These are phyloP conservation scores for Mustela erminea DNA, from an alignment of 2,797 vertebrate species.

Conservation along the genomic window DNA sequence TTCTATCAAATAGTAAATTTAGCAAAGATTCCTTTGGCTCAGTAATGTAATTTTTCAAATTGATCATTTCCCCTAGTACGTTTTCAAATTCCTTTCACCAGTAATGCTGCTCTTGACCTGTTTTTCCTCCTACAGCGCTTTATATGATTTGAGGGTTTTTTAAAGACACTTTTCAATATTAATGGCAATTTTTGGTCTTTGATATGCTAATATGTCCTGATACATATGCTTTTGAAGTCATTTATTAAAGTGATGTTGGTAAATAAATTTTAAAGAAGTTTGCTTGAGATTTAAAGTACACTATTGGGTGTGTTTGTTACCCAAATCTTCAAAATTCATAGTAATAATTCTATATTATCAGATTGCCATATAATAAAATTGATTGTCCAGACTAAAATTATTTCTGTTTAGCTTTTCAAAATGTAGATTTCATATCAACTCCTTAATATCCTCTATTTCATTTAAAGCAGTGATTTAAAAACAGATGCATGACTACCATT, in stretches of 20 bases:
- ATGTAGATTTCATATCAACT: not conserved
- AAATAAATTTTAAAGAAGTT: conserved; percentile 3
- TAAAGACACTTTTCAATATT: not conserved
- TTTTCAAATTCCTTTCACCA: not conserved
- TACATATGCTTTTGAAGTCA: not conserved
- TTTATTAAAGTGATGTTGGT: not conserved
- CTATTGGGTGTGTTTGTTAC: not conserved
- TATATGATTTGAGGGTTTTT: not conserved
- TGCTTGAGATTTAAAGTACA: not conserved
- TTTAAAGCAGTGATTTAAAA: not conserved
- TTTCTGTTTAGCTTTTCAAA: not conserved
- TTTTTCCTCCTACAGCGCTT: not conserved
- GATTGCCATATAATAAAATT: not conserved
- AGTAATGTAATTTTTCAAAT: not conserved
- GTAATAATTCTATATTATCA: not conserved
- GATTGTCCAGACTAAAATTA: not conserved
- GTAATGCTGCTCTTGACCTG: not conserved
- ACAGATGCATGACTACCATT: not conserved
- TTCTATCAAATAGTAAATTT: not conserved
- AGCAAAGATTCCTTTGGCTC: not conserved
- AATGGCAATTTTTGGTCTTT: not conserved
- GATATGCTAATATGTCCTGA: not conserved
- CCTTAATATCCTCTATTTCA: not conserved
- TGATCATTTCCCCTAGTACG: not conserved
- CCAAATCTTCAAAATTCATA: not conserved